Evolutionary conservation across 2,888 invertebrate species (phyloP), one percentile per base, ranked within the genome.

Genomic region (Eristalinus sepulchralis): DNA sequence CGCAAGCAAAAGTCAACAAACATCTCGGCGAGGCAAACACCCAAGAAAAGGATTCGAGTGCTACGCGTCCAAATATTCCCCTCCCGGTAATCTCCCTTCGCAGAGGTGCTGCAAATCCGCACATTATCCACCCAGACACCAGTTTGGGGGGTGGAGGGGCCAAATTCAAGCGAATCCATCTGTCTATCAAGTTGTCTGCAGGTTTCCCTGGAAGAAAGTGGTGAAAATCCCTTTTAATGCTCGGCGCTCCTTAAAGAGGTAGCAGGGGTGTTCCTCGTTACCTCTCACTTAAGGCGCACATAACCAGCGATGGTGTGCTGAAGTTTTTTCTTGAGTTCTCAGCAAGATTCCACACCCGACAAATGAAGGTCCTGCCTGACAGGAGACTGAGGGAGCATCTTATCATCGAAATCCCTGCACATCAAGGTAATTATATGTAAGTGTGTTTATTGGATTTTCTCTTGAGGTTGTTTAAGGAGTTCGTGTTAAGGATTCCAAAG

Each of bases 101-200:
- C 10, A 11, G n/a, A 24, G 24, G 24, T 27, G 57, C 22, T 27
- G 13, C 11, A 57, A 57, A 27, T 57, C 57, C 22, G 22, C 57
- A 13, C 11, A 6, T 11, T 24, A 22, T 57, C 57, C 57, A 6
- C 47, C n/a, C 17, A 24, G 20, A 63, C 17, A 39, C 11, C 39
- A 39, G n/a, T 60, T 57, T 62, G 68, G 47, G 47, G 34, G 13
- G 27, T 17, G 10, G 8, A n/a, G 22, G 33, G 60, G 11, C 39
- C 34, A 27, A 72, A 72, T 62, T 71, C 27, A 76, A 57, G 31
- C 57, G 47, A 67, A 90, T 90, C 89, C 90, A 91, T 89, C 90
- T 89, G 89, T 89, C 90, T 91, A 91, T 91, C 91, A 90, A 90
- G 91, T 91, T 91, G 89, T 90, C 89, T 89, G 89, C 89, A 91